Percentiles rank a stretch among this genome's conserved stretches.
These are phyloP conservation scores for Cephalopterus ornatus DNA, from an alignment of 2,113 vertebrate species.

Conservation along the genomic window DNA sequence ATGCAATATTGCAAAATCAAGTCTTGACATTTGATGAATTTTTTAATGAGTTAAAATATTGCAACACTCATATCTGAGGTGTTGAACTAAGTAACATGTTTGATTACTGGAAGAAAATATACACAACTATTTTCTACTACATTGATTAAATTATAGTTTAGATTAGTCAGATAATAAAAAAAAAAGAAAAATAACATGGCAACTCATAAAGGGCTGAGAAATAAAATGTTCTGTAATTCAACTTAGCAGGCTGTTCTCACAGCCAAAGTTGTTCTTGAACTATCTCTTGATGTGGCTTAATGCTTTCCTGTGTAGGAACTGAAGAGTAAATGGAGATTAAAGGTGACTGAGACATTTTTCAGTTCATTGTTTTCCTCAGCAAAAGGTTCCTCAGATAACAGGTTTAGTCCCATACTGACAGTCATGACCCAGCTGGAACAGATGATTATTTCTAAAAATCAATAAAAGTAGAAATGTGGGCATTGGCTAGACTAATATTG, in stretches of 20 bases:
- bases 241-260: neutral
- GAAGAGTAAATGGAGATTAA: constrained; percentile 16
- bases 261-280: neutral
- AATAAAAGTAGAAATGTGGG: constrained; percentile 17
- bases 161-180: neutral
- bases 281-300: neutral
- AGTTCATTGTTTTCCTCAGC: neutral
- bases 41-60: neutral
- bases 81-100: neutral
- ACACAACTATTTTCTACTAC: neutral
- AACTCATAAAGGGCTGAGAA: neutral
- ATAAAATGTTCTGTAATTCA: neutral
- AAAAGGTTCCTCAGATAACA: constrained; percentile 7
- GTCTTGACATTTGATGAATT: neutral
- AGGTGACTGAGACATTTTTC: constrained; percentile 12
- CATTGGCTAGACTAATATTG: neutral
- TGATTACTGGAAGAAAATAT: neutral
- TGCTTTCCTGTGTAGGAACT: neutral
- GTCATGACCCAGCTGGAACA: neutral
- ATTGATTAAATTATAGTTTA: neutral
- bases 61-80: neutral
- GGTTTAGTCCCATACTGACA: neutral
- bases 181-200: fast-evolving
- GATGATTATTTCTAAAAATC: constrained; percentile 38
- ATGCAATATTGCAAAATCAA: neutral